Percentiles rank a stretch among this genome's conserved stretches.
These are phyloP conservation scores for Sander vitreus DNA, from an alignment of 2,113 vertebrate species.

Conservation along the genomic window DNA sequence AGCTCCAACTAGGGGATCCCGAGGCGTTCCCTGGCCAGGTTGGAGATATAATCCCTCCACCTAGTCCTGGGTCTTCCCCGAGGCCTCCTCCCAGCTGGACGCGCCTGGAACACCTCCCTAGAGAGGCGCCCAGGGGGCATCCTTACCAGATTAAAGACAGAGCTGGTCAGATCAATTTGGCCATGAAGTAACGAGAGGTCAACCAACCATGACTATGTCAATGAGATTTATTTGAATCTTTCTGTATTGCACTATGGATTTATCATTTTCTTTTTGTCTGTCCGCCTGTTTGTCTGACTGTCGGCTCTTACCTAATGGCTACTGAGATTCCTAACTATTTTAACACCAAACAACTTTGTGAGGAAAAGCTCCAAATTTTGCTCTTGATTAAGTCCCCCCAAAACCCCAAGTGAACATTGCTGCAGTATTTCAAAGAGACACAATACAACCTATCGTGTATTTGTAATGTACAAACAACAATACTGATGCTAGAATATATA, in stretches of 20 bases:
- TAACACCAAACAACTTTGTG: background rate
- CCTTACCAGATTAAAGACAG: background rate
- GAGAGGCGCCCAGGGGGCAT: too few relatives aligned
- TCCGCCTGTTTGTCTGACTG: too few relatives aligned
- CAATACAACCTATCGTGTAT: background rate
- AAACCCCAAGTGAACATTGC: background rate
- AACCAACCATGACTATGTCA: background rate
- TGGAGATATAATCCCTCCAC: too few relatives aligned
- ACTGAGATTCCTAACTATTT: background rate
- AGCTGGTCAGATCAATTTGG: background rate
- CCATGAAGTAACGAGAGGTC: background rate
- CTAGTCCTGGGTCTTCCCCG: too few relatives aligned
- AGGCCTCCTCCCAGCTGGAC: too few relatives aligned
- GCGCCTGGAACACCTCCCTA: too few relatives aligned
- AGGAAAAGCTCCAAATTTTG: background rate
- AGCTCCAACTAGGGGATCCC: too few relatives aligned
- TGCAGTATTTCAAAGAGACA: background rate
- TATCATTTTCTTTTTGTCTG: background rate
- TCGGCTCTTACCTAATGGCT: background rate
- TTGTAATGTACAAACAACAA: background rate
- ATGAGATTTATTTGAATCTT: background rate
- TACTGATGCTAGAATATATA: background rate
- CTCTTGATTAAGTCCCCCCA: background rate
- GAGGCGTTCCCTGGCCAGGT: too few relatives aligned
- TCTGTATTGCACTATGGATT: background rate